phyloP scores from a whole-genome alignment of 1,140 invertebrate species.

The Meloidogyne chitwoodi region DNA sequence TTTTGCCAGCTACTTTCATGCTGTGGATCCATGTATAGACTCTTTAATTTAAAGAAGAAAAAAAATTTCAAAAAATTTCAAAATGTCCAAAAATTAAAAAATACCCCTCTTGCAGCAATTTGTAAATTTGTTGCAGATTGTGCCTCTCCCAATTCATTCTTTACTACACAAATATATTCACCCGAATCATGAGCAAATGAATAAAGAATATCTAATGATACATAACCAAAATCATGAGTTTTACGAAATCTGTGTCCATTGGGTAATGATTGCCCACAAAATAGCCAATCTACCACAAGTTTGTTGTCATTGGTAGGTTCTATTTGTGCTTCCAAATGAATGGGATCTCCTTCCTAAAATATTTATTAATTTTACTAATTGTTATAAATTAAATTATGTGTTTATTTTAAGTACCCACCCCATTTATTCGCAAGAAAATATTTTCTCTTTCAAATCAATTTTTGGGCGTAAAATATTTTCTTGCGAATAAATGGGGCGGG shows the following conservation, averaged over 20 bases:
- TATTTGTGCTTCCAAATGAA: slow-evolving; percentile 87
- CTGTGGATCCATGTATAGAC: slow-evolving; percentile 80
- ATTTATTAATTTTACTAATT: too few species aligned
- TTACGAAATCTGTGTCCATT: slow-evolving; percentile 80
- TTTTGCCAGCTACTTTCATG: slow-evolving; percentile 87
- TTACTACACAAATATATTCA: slow-evolving; percentile 73
- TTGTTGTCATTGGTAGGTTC: slow-evolving; percentile 92
- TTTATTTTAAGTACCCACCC: too few species aligned
- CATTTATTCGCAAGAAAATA: too few species aligned
- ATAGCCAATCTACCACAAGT: slow-evolving; percentile 85
- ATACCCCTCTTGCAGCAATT: slow-evolving; percentile 39
- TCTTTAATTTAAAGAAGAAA: not conserved
- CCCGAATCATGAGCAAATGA: slow-evolving; percentile 78
- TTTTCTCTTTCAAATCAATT: too few species aligned
- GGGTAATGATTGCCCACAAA: slow-evolving; percentile 80
- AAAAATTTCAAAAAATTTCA: too few species aligned
- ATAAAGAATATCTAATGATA: slow-evolving; percentile 80
- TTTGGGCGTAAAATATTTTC: too few species aligned
- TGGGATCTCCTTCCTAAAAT: slow-evolving; percentile 75
- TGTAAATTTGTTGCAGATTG: slow-evolving; percentile 66
- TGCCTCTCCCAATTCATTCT: slow-evolving; percentile 64
- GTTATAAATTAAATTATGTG: too few species aligned
- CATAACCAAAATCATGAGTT: slow-evolving; percentile 79
- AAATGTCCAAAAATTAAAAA: not conserved
- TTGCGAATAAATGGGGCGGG: too few species aligned